Conservation (phyloP, 2,888 invertebrate species). For the Odiellus spinosus region DNA sequence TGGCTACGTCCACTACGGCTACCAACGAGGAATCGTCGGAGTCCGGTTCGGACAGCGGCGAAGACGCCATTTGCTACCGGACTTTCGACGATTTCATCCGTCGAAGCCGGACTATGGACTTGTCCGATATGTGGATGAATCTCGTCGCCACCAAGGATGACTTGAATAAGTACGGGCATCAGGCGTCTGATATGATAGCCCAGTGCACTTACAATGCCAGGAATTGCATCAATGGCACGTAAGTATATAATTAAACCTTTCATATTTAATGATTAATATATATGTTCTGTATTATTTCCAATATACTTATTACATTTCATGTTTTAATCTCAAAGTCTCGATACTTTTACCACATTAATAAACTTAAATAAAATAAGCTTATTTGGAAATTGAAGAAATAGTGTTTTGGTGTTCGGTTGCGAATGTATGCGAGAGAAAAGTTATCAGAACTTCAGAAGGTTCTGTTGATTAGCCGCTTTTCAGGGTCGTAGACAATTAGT, state of each 20-base stretch:
- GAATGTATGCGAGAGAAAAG: too few species aligned
- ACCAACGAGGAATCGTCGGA: not conserved
- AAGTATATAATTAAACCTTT: conserved; percentile 2
- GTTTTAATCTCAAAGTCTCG: too few species aligned
- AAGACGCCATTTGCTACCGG: conserved; percentile 8
- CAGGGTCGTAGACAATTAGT: too few species aligned
- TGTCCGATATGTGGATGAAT: conserved; percentile 18
- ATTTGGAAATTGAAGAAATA: too few species aligned
- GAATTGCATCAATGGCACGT: conserved; percentile 19
- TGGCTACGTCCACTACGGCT: not conserved
- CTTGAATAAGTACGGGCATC: conserved; percentile 17
- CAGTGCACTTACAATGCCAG: conserved; percentile 21
- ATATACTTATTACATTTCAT: too few species aligned
- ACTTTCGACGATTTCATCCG: conserved; percentile 14
- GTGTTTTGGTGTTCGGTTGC: too few species aligned
- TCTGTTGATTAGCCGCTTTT: too few species aligned
- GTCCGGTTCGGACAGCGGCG: not conserved
- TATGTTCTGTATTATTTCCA: too few species aligned
- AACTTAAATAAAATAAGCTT: too few species aligned
- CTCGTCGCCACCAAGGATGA: conserved; percentile 14
- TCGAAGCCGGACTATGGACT: conserved; percentile 14
- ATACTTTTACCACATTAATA: too few species aligned
- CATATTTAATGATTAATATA: too few species aligned
- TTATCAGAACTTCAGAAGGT: too few species aligned
- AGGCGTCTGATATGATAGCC: conserved; percentile 20